Evolutionary conservation across 2,113 vertebrate genomes (phyloP), one percentile per base, ranked within the genome.

Genomic region (Leucopsar rothschildi): DNA sequence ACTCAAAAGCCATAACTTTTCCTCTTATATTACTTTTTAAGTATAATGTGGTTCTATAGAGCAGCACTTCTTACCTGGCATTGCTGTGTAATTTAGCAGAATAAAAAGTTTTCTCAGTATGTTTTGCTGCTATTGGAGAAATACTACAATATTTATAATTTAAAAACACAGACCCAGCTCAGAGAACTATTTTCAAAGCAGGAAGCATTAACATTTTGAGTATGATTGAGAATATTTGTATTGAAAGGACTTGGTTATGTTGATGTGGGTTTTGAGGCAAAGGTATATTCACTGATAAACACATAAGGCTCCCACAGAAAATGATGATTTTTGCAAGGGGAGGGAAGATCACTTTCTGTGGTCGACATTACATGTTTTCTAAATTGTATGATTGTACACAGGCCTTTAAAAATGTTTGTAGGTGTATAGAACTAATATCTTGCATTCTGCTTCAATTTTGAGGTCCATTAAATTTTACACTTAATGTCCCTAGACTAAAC

Each of bases 171-270:
- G 79, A 88, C 81, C 86, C 40, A 78, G 50, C 63, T 72, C 82
- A 73, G 42, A 37, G 33, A 53, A 56, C 81, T 49, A 18, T 63
- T 91, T 91, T 83, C 33, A 89, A 84, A 83, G 24, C 52, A 70
- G 68, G 24, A 95, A 50, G 42, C 13, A 69, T 76, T 85, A 96
- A 92, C 78, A 90, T 63, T 95, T 87, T 83, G 27, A 84, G 73
- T 95, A 86, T 88, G 11, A 96, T 66, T 93, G 65, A 61, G 77
- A 96, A 78, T 57, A 85, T 86, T 92, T 96, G 18, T 86, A 90
- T 97, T 94, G 82, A 95, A 93, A 87, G 69, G 97, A 96, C 86
- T 97, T 69, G 56, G 73, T 92, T 86, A 25, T 88, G 65, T 68
- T 92, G 45, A 50, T 87, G 35, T 84, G 44, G 33, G 13, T 71